A percentile compares a stretch with the other conserved stretches of the same genome.
These are phyloP conservation scores for Muscicapa adusta DNA, from an alignment of 2,113 vertebrate genomes.

Conservation along the genomic window DNA sequence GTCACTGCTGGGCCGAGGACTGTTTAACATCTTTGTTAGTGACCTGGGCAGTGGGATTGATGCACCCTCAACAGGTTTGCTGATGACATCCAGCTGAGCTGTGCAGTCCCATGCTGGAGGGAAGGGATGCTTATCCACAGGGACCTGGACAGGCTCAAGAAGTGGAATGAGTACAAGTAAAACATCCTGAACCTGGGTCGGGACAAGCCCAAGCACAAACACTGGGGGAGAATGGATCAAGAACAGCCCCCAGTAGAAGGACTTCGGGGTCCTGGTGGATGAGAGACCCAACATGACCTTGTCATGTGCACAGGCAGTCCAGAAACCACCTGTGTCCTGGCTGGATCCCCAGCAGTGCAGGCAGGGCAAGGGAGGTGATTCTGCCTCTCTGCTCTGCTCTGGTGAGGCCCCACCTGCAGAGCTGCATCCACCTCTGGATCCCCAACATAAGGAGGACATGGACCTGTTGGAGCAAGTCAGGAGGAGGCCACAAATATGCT, in stretches of 20 bases:
- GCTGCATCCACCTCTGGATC: neutral
- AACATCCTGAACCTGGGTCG: rapidly evolving
- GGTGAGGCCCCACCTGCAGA: neutral
- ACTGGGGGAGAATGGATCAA: neutral
- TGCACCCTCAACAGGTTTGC: neutral
- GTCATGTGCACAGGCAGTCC: neutral
- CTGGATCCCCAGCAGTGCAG: neutral
- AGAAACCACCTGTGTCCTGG: neutral
- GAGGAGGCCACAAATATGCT: rapidly evolving
- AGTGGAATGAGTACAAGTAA: neutral
- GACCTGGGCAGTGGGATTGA: neutral
- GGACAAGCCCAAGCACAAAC: neutral
- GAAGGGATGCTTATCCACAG: neutral
- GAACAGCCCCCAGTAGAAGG: neutral
- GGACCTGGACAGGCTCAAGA: neutral
- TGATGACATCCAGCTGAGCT: neutral
- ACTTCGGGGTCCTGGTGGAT: neutral
- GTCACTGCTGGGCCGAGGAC: neutral
- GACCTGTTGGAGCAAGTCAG: neutral
- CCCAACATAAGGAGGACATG: neutral
- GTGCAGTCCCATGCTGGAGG: neutral
- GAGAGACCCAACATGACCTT: neutral
- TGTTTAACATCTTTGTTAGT: neutral
- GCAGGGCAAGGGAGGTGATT: neutral
- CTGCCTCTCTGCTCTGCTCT: neutral